Evolutionary conservation across 2,113 vertebrate species (phyloP).

Genomic region (Boleophthalmus pectinirostris): DNA sequence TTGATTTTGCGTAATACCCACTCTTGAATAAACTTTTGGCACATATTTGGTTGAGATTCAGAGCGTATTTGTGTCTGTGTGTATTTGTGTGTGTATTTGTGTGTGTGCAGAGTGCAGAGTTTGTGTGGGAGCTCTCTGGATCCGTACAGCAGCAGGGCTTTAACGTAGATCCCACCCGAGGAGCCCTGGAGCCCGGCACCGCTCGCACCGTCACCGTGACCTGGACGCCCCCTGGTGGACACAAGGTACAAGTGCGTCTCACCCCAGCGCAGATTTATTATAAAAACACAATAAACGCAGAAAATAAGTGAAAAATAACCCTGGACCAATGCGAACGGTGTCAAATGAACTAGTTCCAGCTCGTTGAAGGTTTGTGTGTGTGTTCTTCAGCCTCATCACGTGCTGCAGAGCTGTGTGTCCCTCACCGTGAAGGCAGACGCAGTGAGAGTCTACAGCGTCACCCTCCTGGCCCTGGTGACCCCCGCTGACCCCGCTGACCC

Average conservation of each 20-base stretch:
- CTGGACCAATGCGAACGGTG: no score
- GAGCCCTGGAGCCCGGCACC: conserved; percentile 76
- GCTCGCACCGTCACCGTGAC: conserved; percentile 75
- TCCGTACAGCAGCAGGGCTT: conserved; percentile 83
- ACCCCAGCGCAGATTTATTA: no score
- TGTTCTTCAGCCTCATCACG: conserved; percentile 75
- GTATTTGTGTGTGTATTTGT: not conserved
- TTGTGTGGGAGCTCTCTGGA: conserved; percentile 69
- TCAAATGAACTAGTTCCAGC: no score
- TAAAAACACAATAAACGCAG: no score
- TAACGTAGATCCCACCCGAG: conserved; percentile 72
- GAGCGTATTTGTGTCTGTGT: no score
- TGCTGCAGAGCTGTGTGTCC: conserved; percentile 71
- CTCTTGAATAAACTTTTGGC: no score
- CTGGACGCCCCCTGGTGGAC: conserved; percentile 83
- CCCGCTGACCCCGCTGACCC: conserved; percentile 1
- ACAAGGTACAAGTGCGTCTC: conserved; percentile 63
- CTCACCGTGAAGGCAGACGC: conserved; percentile 82
- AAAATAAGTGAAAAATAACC: no score
- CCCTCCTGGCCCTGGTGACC: conserved; percentile 63
- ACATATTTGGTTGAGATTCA: no score
- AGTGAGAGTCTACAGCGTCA: conserved; percentile 78
- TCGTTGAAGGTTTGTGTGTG: no score
- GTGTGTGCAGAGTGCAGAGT: conserved; percentile 75
- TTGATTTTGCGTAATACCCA: no score